phyloP scores from a whole-genome alignment of 23 tunicate genomes.

The Botrylloides violaceus region DNA sequence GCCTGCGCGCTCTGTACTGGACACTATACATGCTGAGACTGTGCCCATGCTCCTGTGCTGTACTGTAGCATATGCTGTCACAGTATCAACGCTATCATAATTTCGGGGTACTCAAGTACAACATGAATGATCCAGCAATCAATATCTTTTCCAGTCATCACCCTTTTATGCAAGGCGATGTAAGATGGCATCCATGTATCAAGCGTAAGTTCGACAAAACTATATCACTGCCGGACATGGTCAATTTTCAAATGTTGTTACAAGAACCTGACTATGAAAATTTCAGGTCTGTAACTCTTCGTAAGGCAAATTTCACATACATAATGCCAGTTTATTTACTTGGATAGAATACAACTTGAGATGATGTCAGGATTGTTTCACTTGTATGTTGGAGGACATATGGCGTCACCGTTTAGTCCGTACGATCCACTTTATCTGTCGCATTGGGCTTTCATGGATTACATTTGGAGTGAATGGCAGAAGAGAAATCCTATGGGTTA shows the following conservation, averaged over 20 bases:
- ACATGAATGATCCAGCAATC: too few relatives aligned
- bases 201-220: constrained; percentile 44
- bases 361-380: constrained; percentile 64
- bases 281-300: constrained; percentile 35
- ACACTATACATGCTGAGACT: too few relatives aligned
- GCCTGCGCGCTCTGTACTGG: too few relatives aligned
- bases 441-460: constrained; percentile 94
- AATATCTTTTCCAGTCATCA: constrained; percentile 72
- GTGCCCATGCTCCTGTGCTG: too few relatives aligned
- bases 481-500: constrained; percentile 54
- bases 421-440: constrained; percentile 78
- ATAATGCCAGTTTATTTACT: background rate
- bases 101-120: too few relatives aligned
- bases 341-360: constrained; percentile 50
- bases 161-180: constrained; percentile 29
- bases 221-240: constrained; percentile 57
- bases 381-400: constrained; percentile 86
- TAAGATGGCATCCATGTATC: constrained; percentile 80
- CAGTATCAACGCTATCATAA: too few relatives aligned
- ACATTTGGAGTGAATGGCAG: constrained; percentile 73
- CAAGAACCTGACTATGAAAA: constrained; percentile 49
- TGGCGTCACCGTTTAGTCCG: constrained; percentile 84
- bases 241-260: constrained; percentile 46
- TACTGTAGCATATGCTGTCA: too few relatives aligned
- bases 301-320: background rate